A percentile compares a stretch with the other conserved stretches of the same genome.
Conservation (phyloP, 1,140 invertebrate species). For the Drosophila pruinosa region DNA sequence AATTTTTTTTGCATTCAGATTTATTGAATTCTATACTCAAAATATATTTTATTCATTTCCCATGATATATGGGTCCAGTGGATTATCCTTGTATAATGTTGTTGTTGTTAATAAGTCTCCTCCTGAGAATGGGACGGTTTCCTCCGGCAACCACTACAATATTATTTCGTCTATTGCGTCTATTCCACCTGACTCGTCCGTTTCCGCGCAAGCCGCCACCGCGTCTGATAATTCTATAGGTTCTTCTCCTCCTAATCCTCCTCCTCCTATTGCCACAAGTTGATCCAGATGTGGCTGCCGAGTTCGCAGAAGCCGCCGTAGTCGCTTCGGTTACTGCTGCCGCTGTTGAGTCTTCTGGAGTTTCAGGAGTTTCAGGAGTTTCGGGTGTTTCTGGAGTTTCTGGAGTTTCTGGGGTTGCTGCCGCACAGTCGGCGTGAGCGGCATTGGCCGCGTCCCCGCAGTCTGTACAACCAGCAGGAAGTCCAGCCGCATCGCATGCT, state of each 20-base stretch:
- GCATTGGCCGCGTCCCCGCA: slow-evolving; percentile 1
- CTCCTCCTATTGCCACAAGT: background rate
- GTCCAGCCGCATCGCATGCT: background rate
- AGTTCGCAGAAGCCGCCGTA: background rate
- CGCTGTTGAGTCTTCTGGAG: background rate
- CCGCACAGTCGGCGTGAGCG: slow-evolving; percentile 1
- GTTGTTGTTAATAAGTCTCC: background rate
- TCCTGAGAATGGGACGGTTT: background rate
- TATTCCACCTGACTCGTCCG: background rate
- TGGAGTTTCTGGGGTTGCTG: too few relatives aligned
- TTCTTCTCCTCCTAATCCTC: background rate
- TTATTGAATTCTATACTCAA: too few relatives aligned
- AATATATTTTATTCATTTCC: background rate
- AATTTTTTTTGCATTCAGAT: too few relatives aligned
- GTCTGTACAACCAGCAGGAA: slow-evolving; percentile 14
- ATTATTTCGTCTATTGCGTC: background rate
- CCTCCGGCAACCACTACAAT: background rate
- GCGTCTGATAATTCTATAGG: background rate
- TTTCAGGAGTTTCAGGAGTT: background rate
- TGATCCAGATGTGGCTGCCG: background rate
- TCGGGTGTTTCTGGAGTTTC: too few relatives aligned
- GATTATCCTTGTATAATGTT: background rate
- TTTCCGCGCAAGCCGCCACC: background rate
- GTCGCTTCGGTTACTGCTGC: background rate
- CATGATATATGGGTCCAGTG: background rate